Evolutionary conservation across 2,888 invertebrate genomes (phyloP).

Genomic region (Melikaiella ostensackeni): DNA sequence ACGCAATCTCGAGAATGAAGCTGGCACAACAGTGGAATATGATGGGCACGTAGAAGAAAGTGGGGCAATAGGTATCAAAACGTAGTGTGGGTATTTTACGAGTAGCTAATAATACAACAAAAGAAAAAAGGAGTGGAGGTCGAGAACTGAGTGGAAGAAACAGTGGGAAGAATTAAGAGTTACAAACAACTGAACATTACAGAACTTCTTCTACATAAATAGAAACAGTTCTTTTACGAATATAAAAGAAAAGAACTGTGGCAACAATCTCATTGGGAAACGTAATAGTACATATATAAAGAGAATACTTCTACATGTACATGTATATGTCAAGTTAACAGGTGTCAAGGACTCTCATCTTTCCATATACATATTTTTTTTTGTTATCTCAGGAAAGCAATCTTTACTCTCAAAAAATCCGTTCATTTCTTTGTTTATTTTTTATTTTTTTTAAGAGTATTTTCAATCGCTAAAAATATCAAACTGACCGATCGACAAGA

Average conservation of each 20-base stretch:
- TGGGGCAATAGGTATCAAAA: constrained; percentile 36
- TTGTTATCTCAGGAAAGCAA: background rate
- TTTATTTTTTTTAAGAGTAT: background rate
- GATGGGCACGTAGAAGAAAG: constrained; percentile 36
- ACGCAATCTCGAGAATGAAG: background rate
- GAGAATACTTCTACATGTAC: background rate
- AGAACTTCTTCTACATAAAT: background rate
- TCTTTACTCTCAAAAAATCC: background rate
- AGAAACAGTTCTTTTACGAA: background rate
- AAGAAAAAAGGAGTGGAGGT: constrained; percentile 35
- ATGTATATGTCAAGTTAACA: background rate
- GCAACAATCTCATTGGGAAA: background rate
- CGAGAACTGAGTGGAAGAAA: constrained; percentile 28
- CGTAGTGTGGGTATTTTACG: constrained; percentile 35
- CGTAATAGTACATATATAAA: background rate
- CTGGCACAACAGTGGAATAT: constrained; percentile 16
- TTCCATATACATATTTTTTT: background rate
- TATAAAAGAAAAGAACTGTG: background rate
- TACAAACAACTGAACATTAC: background rate
- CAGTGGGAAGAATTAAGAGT: background rate
- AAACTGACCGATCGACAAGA: background rate
- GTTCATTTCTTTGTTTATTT: background rate
- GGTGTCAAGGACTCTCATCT: background rate
- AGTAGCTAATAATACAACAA: constrained; percentile 37
- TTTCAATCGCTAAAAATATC: background rate